A percentile compares a stretch with the other conserved stretches of the same genome.
Evolutionary conservation across 2,113 vertebrate species (phyloP).

Genomic region (Limnothrissa miodon): DNA sequence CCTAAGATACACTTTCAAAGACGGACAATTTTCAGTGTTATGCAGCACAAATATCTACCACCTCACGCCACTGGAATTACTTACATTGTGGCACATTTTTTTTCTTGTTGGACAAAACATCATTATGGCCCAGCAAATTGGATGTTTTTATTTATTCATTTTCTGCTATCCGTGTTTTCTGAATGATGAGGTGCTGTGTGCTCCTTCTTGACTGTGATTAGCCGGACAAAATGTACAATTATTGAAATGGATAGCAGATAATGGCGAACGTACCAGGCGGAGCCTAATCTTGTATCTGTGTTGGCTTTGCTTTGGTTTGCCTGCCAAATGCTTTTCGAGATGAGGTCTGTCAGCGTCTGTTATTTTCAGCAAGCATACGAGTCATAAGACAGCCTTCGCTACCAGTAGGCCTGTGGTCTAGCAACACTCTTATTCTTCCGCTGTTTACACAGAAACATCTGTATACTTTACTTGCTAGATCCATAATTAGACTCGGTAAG

Average conservation of each 20-base stretch:
- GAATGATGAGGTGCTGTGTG: neutral
- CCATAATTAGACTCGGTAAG: neutral
- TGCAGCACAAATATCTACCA: neutral
- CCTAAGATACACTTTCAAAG: neutral
- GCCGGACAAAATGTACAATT: conserved; percentile 10
- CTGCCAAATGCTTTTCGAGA: conserved; percentile 6
- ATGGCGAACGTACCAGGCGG: neutral
- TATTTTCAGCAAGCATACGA: neutral
- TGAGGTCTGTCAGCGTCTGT: conserved; percentile 16
- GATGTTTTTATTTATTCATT: neutral
- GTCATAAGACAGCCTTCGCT: neutral
- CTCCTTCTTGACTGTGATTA: conserved; percentile 10
- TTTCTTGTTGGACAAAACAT: neutral
- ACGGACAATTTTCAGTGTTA: neutral
- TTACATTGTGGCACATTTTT: neutral
- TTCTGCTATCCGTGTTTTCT: neutral
- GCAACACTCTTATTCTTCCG: neutral
- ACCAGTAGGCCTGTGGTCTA: neutral
- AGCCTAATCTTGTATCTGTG: conserved; percentile 5
- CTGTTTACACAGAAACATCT: neutral
- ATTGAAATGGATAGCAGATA: conserved; percentile 23
- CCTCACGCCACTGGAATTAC: too few relatives aligned
- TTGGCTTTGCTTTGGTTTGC: conserved; percentile 21
- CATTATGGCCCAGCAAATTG: neutral
- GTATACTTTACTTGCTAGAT: neutral